Evolutionary conservation across 2,113 vertebrate genomes (phyloP), one percentile per base, ranked within the genome.

Genomic region (Chaetops frenatus): DNA sequence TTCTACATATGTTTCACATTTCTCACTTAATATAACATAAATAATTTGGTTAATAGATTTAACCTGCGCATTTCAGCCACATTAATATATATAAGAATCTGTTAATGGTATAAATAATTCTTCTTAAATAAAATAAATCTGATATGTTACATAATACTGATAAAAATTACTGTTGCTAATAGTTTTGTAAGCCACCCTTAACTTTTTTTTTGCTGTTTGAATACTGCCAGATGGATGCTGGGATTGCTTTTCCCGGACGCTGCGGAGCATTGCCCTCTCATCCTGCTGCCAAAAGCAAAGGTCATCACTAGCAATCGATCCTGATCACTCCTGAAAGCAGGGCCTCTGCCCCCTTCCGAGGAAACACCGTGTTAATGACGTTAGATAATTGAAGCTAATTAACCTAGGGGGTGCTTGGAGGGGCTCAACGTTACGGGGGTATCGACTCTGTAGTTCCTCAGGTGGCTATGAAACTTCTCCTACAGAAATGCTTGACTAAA

Each of bases 81-180:
- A 96, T 98, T 97, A 96, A 98, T 98, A 98, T 98, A 98, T 97
- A 98, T 98, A 98, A 97, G 97, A 98, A 98, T 98, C 98, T 98
- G 96, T 98, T 98, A 98, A 98, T 97, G 98, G 97, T 98, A 98
- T 98, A 98, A 98, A 98, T 98, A 98, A 98, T 97, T 98, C 97
- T 98, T 97, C 79, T 98, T 98, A 98, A 98, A 98, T 98, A 98
- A 98, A 98, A 98, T 98, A 98, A 98, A 98, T 98, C 98, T 98
- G 98, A 98, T 98, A 98, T 98, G 98, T 98, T 98, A 98, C 97
- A 98, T 98, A 98, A 98, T 98, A 98, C 98, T 98, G 98, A 98
- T 97, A 98, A 97, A 98, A 98, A 97, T 97, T 76, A 97, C 96
- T 91, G 97, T 33, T 50, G 86, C 96, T 97, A 97, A 95, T 56